Conservation (phyloP, 92 coral and sea anemone species). For the Isaurus tuberculatus region DNA sequence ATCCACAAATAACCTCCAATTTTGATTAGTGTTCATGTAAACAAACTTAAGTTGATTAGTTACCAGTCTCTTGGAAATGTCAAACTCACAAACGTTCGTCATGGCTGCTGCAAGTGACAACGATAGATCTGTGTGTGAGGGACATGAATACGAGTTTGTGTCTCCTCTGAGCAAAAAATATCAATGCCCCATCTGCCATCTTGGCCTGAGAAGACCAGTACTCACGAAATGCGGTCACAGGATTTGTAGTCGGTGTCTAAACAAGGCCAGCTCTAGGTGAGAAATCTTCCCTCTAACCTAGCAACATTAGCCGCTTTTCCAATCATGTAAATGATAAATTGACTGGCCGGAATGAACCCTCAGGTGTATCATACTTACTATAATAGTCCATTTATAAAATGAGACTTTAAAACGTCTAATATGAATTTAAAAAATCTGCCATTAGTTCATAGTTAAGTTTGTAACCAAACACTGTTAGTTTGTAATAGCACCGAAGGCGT, state of each 20-base stretch:
- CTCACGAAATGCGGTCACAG: constrained; percentile 44
- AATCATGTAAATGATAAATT: not conserved
- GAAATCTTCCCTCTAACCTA: not conserved
- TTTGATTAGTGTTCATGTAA: too few species aligned
- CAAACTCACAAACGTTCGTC: too few species aligned
- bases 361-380: not conserved
- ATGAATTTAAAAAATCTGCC: not conserved
- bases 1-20: too few species aligned
- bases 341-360: not conserved
- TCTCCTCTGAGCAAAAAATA: constrained; percentile 11
- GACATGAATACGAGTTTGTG: constrained; percentile 34
- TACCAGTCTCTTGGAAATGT: too few species aligned
- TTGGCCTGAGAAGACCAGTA: constrained; percentile 22
- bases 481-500: not conserved
- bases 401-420: not conserved
- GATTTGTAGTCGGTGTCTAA: constrained; percentile 25
- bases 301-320: not conserved
- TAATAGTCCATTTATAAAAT: not conserved
- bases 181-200: constrained; percentile 22
- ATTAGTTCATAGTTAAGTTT: not conserved
- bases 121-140: constrained; percentile 4
- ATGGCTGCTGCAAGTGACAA: constrained; percentile 40
- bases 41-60: too few species aligned
- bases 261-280: constrained; percentile 27
- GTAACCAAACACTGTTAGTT: not conserved